Percentiles rank a stretch among this genome's conserved stretches.
phyloP scores from a whole-genome alignment of 2,888 invertebrate genomes.

The Lydus trimaculatus region DNA sequence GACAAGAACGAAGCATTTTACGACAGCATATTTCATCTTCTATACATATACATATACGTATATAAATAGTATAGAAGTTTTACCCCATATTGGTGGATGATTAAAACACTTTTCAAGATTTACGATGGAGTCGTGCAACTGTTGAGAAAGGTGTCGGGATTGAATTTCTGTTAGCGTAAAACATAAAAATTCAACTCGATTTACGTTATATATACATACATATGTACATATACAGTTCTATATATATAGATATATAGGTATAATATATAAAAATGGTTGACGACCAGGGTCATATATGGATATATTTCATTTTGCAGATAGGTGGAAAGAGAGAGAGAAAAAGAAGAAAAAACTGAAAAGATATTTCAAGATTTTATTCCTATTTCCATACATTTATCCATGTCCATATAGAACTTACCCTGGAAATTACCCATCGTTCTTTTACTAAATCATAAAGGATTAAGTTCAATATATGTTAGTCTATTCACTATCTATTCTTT shows the following conservation, averaged over 20 bases:
- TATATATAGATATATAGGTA: neutral
- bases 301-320: constrained; percentile 42
- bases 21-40: constrained; percentile 22
- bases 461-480: constrained; percentile 31
- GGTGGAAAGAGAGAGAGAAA: neutral
- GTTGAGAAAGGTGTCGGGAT: constrained; percentile 24
- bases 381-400: constrained; percentile 52
- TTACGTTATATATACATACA: constrained; percentile 10
- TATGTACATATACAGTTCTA: neutral
- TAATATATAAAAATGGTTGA: constrained; percentile 31
- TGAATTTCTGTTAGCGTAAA: constrained; percentile 35
- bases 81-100: constrained; percentile 23
- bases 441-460: constrained; percentile 49
- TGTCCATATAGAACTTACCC: constrained; percentile 44
- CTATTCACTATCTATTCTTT: neutral
- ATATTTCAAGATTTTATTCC: constrained; percentile 49
- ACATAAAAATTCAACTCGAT: constrained; percentile 33
- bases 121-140: constrained; percentile 20
- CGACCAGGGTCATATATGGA: constrained; percentile 36
- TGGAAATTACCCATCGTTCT: constrained; percentile 38
- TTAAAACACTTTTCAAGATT: constrained; percentile 29
- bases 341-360: constrained; percentile 35
- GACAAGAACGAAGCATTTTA: constrained; percentile 1
- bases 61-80: constrained; percentile 22
- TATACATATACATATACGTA: no score